Base-by-base conservation (phyloP, 2,888 invertebrate genomes). In the Nebria brevicollis region DNA sequence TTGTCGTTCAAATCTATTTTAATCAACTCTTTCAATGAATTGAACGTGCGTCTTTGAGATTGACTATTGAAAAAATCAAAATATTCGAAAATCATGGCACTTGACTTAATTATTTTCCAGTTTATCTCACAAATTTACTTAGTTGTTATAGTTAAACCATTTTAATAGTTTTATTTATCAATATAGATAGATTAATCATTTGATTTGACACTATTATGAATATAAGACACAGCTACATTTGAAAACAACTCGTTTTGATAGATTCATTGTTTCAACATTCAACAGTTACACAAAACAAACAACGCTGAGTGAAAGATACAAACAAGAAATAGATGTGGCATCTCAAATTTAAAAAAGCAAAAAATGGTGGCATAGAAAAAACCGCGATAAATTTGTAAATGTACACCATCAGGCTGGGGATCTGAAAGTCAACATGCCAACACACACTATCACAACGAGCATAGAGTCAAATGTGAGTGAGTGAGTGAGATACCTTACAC, bases 381-480 rank as follows among this genome's bases (percentile, higher is more conserved):
- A 75, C 15, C 20, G 70, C 75, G 34, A 80, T 80, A 80, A 80
- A 80, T 80, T 75, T 70, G 80, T 75, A 80, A 80, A 75, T 75
- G 34, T 54, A 80, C 13, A 43, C 75, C 75, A 54, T 54, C 54
- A 54, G 54, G 26, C 74, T 43, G 66, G 73, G 66, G 73, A 70
- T 68, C 66, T 80, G 20, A 70, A 75, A 75, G 15, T 70, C 68
- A 66, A 75, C 80, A 80, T 72, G 25, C 20, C 72, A 72, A 34
- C 25, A 6, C 72, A 13, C 66, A 73, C 73, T 72, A 74, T 74
- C 77, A 77, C 15, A 64, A 26, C 34, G 34, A 54, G 54, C 54
- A 8, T 13, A 54, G 54, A 54, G 54, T 54, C 11, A 54, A 54
- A 54, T 54, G 64, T 10, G 64, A 77, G 72, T 64, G 54, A 54